Evolutionary conservation across 2,888 invertebrate species (phyloP).

Genomic region (Melipona beecheii): DNA sequence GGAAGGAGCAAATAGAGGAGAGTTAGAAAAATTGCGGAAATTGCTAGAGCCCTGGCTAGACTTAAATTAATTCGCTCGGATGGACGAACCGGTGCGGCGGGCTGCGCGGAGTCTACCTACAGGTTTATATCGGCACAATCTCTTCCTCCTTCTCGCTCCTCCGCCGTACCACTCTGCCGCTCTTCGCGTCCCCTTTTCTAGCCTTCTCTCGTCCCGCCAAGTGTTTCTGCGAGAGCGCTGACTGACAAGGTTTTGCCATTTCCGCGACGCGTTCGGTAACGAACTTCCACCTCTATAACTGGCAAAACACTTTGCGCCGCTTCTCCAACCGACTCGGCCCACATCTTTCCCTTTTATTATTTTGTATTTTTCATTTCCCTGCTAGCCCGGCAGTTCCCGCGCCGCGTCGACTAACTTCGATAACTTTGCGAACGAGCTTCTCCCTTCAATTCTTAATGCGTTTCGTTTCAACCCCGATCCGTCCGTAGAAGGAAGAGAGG

Average conservation of each 20-base stretch:
- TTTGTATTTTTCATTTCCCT: constrained; percentile 57
- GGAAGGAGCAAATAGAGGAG: constrained; percentile 48
- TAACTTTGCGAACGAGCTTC: constrained; percentile 1
- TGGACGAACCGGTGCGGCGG: constrained; percentile 51
- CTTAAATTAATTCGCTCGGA: constrained; percentile 79
- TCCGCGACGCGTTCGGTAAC: constrained; percentile 73
- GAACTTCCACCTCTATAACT: constrained; percentile 72
- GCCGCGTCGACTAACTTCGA: background rate
- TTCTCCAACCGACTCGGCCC: constrained; percentile 39
- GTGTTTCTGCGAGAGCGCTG: constrained; percentile 66
- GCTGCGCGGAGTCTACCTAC: constrained; percentile 53
- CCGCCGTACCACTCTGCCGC: background rate
- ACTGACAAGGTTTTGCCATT: constrained; percentile 75
- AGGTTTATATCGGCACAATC: constrained; percentile 66
- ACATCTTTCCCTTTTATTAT: constrained; percentile 53
- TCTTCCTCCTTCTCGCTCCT: constrained; percentile 13
- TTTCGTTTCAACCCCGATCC: background rate
- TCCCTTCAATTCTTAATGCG: constrained; percentile 18
- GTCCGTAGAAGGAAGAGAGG: background rate
- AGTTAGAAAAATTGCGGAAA: constrained; percentile 77
- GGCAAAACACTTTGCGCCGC: constrained; percentile 67
- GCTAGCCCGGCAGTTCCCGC: background rate
- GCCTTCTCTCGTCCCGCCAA: constrained; percentile 43
- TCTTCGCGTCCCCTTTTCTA: constrained; percentile 12
- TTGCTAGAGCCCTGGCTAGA: constrained; percentile 73